These are phyloP conservation scores for Oligia fasciuncula DNA, from an alignment of 2,888 invertebrate genomes.

Conservation along the genomic window DNA sequence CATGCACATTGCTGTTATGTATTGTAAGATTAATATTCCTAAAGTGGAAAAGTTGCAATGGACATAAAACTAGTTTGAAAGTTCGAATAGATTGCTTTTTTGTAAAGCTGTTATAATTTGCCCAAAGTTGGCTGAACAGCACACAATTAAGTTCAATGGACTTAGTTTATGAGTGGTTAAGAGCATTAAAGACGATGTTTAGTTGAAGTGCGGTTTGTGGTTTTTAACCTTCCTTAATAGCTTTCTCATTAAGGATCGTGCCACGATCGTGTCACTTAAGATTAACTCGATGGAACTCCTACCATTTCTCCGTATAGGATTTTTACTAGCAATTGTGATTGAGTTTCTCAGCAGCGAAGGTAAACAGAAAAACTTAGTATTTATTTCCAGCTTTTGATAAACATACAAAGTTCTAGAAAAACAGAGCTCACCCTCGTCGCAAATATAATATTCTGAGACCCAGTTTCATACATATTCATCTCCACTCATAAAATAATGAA, in stretches of 20 bases:
- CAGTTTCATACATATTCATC: conserved; percentile 29
- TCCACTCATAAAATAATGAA: conserved; percentile 4
- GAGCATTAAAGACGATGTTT: conserved; percentile 33
- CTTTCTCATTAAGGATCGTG: conserved; percentile 45
- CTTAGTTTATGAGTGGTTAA: conserved; percentile 41
- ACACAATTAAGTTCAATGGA: conserved; percentile 30
- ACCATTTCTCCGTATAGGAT: not conserved
- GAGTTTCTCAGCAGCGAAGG: not conserved
- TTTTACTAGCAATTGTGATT: not conserved
- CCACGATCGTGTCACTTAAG: conserved; percentile 20
- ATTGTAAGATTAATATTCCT: conserved; percentile 35
- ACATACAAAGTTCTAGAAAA: conserved; percentile 18
- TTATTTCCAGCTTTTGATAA: conserved; percentile 29
- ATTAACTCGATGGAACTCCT: conserved; percentile 14
- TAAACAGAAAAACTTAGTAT: conserved; percentile 8
- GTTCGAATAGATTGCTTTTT: conserved; percentile 11
- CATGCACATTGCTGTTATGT: conserved; percentile 29
- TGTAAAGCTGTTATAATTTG: not conserved
- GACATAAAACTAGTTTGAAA: conserved; percentile 27
- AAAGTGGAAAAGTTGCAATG: conserved; percentile 37
- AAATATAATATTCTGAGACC: conserved; percentile 13
- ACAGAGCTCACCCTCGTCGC: conserved; percentile 3
- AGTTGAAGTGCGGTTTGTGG: conserved; percentile 54
- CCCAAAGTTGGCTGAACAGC: conserved; percentile 26
- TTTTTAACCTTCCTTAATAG: conserved; percentile 49